A percentile compares a stretch with the other conserved stretches of the same genome.
Evolutionary conservation across 2,888 invertebrate species (phyloP).

Genomic region (Electrophaes corylata): DNA sequence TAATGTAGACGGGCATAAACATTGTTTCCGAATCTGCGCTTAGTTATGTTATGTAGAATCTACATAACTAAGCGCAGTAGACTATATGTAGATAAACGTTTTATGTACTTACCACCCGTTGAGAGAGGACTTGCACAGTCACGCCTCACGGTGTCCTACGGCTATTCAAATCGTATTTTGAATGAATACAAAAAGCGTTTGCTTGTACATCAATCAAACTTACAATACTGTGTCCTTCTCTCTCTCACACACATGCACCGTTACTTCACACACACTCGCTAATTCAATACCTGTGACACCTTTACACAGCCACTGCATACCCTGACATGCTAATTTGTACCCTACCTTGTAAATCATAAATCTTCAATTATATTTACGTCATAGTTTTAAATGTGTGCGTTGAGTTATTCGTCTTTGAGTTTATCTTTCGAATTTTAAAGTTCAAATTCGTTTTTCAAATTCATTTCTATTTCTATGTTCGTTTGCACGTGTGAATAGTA

Average conservation of each 20-base stretch:
- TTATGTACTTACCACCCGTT: not conserved
- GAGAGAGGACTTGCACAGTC: slow-evolving; percentile 1
- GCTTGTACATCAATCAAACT: slow-evolving; percentile 44
- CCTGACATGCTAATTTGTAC: slow-evolving; percentile 37
- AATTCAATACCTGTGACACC: slow-evolving; percentile 49
- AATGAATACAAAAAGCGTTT: slow-evolving; percentile 22
- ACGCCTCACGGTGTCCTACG: slow-evolving; percentile 11
- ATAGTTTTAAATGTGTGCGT: slow-evolving; percentile 32
- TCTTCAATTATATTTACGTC: slow-evolving; percentile 29
- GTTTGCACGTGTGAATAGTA: slow-evolving; percentile 22
- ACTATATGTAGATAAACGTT: not conserved
- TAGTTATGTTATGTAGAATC: not conserved
- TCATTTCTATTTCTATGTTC: slow-evolving; percentile 16
- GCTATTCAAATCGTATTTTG: slow-evolving; percentile 13
- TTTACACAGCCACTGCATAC: slow-evolving; percentile 32
- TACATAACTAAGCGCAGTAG: too few relatives aligned
- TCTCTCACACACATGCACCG: slow-evolving; percentile 48
- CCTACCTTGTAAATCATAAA: slow-evolving; percentile 6
- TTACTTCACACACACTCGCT: slow-evolving; percentile 53
- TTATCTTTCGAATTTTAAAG: slow-evolving; percentile 48
- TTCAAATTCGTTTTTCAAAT: slow-evolving; percentile 51
- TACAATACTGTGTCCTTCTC: slow-evolving; percentile 44
- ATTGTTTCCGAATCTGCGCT: not conserved
- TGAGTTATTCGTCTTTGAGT: slow-evolving; percentile 46
- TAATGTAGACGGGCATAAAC: not conserved